Percentiles rank a stretch among this genome's conserved stretches.
phyloP scores from a whole-genome alignment of 1,140 invertebrate genomes.

The Melipona quadrifasciata region DNA sequence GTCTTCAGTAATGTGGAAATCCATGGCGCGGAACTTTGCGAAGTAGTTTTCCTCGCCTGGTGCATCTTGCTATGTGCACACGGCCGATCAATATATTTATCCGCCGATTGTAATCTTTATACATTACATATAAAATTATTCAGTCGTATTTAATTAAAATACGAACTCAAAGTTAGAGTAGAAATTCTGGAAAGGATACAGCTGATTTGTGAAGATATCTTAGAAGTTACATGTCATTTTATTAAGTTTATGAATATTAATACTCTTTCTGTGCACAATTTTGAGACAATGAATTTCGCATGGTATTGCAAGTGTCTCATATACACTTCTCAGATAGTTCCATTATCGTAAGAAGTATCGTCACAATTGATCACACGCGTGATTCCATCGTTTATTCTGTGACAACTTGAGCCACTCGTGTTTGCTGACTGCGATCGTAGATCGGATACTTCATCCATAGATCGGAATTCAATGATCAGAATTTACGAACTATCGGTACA shows the following conservation, averaged over 20 bases:
- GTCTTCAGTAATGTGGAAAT: slow-evolving; percentile 18
- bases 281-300: neutral
- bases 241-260: slow-evolving; percentile 16
- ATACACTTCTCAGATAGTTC: slow-evolving; percentile 14
- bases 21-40: neutral
- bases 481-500: slow-evolving; percentile 5
- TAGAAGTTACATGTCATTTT: slow-evolving; percentile 15
- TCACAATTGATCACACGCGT: slow-evolving; percentile 1
- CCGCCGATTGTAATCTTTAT: too few species aligned
- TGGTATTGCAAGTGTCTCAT: neutral
- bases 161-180: neutral
- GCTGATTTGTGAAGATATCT: neutral
- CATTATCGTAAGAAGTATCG: slow-evolving; percentile 12
- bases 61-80: neutral
- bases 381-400: slow-evolving; percentile 16
- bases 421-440: too few species aligned
- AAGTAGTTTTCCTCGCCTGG: neutral
- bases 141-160: neutral
- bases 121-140: neutral
- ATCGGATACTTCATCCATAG: too few species aligned
- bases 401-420: neutral
- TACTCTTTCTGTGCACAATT: neutral
- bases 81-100: neutral
- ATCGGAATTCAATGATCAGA: neutral
- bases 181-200: slow-evolving; percentile 33